Conservation (phyloP, 2,113 vertebrate genomes). For the Oriolus oriolus region DNA sequence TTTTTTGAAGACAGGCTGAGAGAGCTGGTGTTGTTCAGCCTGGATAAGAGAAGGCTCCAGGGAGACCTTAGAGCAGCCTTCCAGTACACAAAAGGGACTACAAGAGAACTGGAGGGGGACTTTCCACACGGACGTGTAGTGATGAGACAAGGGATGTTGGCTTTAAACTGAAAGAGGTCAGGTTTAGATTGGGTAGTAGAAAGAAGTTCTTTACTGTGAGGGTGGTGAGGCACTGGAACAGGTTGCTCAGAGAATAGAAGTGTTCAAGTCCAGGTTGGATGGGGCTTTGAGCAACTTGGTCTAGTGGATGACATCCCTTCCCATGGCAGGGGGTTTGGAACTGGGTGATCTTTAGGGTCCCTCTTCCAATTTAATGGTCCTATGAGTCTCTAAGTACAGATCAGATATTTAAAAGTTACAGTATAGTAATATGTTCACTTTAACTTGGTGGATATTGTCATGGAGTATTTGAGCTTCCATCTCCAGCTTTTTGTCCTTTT, state of each 20-base stretch:
- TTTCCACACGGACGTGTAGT: background rate
- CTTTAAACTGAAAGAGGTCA: background rate
- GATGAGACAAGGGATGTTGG: background rate
- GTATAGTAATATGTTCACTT: background rate
- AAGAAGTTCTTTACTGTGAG: background rate
- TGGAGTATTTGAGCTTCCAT: background rate
- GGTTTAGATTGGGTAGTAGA: background rate
- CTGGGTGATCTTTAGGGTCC: background rate
- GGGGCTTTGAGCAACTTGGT: background rate
- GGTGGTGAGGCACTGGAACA: background rate
- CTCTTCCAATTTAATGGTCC: background rate
- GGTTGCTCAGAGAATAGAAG: background rate
- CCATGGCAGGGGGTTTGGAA: background rate
- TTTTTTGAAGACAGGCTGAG: background rate
- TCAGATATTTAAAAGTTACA: background rate
- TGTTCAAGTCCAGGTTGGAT: background rate
- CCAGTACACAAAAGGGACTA: background rate
- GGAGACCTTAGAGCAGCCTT: background rate
- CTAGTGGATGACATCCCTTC: background rate
- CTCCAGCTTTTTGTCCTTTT: background rate
- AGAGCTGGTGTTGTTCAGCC: background rate
- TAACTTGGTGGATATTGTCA: background rate
- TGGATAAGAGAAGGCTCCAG: background rate
- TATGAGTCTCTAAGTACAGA: background rate
- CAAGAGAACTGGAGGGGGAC: background rate